Base-by-base conservation (phyloP, 2,888 invertebrate species). In the Papilio protenor region DNA sequence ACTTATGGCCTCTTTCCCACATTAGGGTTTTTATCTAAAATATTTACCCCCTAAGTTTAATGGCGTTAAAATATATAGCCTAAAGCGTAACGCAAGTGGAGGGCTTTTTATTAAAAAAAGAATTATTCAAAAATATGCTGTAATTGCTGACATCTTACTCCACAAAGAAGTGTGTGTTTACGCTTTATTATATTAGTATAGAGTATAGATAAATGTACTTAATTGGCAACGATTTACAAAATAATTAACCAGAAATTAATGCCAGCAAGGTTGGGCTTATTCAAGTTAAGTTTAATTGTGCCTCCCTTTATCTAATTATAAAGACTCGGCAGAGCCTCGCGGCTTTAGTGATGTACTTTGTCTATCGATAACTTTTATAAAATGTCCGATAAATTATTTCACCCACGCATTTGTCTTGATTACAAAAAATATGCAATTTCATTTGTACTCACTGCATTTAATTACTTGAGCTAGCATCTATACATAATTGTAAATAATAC, bases 201-300 rank as follows among this genome's bases (percentile, higher is more conserved):
- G n/a, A 69, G 45, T n/a, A 82, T 27, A 27, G 27, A 81, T 73
- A 57, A 79, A 80, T 80, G 79, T 77, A 81, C 81, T 77, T 71
- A 77, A 79, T 77, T 79, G 81, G 84, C 81, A 81, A 83, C 84
- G 85, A 85, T 88, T 90, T 90, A 91, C 91, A 91, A 92, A 91
- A 91, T 93, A 93, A 94, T 93, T 90, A 91, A 85, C 84, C 87
- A 83, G 85, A 89, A 92, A 92, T 91, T 91, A 84, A 90, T 93
- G 92, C 90, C 88, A 85, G 88, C 87, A 84, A 85, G 87, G 89
- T 90, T 93, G 92, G 92, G 91, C 91, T 93, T 93, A 93, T 94
- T 94, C 92, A 93, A 93, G 91, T 90, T 88, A 92, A 93, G 92
- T 94, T 94, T 93, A 92, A 94, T 94, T 93, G 92, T 90, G 87